These are phyloP conservation scores for Diadema setosum DNA, from an alignment of 35 echinoderm and acorn worm species.

Conservation along the genomic window DNA sequence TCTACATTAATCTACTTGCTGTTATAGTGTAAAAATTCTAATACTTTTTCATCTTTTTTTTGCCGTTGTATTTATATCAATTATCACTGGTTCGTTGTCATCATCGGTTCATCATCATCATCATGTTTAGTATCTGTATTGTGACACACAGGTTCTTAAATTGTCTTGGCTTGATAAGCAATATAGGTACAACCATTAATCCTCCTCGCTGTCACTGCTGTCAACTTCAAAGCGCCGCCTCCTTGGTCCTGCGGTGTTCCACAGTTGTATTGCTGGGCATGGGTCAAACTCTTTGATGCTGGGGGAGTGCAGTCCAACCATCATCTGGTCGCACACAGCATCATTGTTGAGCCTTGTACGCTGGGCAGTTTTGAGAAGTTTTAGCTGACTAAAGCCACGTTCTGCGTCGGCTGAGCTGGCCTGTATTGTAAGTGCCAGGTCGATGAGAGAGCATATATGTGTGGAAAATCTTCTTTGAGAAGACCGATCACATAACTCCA, in stretches of 20 bases:
- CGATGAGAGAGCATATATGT: neutral
- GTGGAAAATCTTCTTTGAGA: neutral
- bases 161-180: neutral
- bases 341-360: constrained; percentile 1
- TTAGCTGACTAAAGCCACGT: constrained; percentile 21
- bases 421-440: constrained; percentile 30
- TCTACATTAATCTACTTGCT: too few species aligned
- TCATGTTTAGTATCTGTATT: too few species aligned
- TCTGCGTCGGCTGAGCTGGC: constrained; percentile 47
- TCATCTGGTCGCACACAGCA: neutral
- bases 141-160: too few species aligned
- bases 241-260: neutral
- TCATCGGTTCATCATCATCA: too few species aligned
- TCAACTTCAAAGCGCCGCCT: neutral
- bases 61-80: too few species aligned
- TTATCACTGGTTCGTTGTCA: too few species aligned
- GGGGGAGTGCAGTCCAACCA: constrained; percentile 14
- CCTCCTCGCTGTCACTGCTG: neutral
- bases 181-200: too few species aligned
- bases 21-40: too few species aligned
- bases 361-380: constrained; percentile 16
- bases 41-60: too few species aligned
- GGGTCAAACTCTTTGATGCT: constrained; percentile 13
- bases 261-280: neutral
- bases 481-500: too few species aligned